These are phyloP conservation scores for Aegotheles bennettii DNA, from an alignment of 2,113 vertebrate species.

Conservation along the genomic window DNA sequence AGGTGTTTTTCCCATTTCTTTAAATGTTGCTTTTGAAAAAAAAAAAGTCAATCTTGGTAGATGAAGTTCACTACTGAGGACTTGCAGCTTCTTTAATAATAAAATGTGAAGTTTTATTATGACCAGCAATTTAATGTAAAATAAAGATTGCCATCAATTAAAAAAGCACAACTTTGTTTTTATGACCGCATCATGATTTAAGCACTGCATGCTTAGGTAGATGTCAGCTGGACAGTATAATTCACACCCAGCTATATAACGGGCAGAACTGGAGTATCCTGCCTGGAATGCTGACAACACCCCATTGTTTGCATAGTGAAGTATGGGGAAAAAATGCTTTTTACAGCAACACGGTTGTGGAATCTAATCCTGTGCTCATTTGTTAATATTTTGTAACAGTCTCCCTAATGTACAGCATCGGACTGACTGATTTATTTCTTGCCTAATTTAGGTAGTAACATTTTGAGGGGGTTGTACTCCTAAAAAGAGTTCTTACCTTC, in stretches of 20 bases:
- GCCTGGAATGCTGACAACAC: neutral
- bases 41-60: neutral
- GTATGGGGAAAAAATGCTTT: neutral
- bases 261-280: neutral
- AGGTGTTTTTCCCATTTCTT: neutral
- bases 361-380: neutral
- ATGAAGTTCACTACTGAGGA: neutral
- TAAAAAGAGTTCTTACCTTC: conserved; percentile 1
- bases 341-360: neutral
- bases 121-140: neutral
- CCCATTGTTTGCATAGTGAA: neutral
- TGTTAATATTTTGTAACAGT: neutral
- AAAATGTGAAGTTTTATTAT: neutral
- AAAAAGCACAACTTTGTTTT: neutral
- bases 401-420: neutral
- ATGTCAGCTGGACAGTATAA: neutral
- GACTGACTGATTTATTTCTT: neutral
- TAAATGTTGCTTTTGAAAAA: neutral
- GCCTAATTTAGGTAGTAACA: neutral
- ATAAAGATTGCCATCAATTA: neutral
- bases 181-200: neutral
- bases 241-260: neutral
- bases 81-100: neutral
- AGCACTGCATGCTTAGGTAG: neutral
- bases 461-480: neutral